These are phyloP conservation scores for Sebastes schlegelii DNA, from an alignment of 2,113 vertebrate genomes.

Conservation along the genomic window DNA sequence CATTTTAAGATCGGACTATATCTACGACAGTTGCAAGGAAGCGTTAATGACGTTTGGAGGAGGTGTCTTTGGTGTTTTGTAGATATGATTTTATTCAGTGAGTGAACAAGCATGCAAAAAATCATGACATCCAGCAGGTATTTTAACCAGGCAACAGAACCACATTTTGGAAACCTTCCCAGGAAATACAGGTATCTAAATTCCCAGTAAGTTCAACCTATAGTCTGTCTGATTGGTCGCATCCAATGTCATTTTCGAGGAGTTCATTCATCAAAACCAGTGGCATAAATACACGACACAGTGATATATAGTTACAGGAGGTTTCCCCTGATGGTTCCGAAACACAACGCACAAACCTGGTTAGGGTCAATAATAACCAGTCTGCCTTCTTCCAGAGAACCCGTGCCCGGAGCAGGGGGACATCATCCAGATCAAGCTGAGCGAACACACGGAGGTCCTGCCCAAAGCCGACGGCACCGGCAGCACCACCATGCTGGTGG, in stretches of 20 bases:
- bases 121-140: not conserved
- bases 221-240: too few relatives aligned
- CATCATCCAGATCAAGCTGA: conserved; percentile 99
- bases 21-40: not conserved
- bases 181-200: not conserved
- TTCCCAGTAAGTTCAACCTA: not conserved
- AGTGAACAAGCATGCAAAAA: not conserved
- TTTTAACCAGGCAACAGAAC: not conserved
- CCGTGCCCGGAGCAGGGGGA: conserved; percentile 99
- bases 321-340: not conserved
- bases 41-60: not conserved
- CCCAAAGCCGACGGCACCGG: conserved; percentile 97
- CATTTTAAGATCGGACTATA: not conserved
- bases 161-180: not conserved
- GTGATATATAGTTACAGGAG: not conserved
- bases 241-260: too few relatives aligned
- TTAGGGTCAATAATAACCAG: not conserved
- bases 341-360: not conserved
- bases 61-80: not conserved
- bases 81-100: not conserved
- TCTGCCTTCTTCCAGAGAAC: conserved; percentile 88
- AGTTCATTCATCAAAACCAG: not conserved
- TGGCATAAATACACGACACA: not conserved
- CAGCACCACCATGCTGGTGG: conserved; percentile 99
- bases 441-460: conserved; percentile 96